Conservation (phyloP, 1,140 invertebrate species). For the Drusus annulatus region DNA sequence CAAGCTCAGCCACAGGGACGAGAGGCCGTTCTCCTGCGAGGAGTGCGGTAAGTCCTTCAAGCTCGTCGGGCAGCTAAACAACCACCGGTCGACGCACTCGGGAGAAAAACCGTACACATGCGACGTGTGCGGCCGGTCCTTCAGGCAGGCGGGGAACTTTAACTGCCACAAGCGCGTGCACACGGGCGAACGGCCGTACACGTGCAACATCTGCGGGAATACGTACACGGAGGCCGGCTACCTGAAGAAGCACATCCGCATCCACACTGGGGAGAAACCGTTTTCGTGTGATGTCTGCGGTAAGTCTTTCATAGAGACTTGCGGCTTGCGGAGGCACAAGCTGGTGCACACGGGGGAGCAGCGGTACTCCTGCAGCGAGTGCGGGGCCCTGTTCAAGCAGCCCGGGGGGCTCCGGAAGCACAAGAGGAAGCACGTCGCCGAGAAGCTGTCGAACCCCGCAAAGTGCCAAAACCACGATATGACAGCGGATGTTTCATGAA, state of each 20-base stretch:
- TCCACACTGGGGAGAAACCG: slow-evolving; percentile 60
- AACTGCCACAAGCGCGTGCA: slow-evolving; percentile 59
- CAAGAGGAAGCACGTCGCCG: slow-evolving; percentile 80
- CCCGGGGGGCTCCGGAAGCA: slow-evolving; percentile 91
- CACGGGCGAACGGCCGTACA: slow-evolving; percentile 57
- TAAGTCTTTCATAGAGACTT: slow-evolving; percentile 68
- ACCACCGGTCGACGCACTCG: slow-evolving; percentile 59
- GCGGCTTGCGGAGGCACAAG: slow-evolving; percentile 57
- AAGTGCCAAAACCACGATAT: slow-evolving; percentile 14
- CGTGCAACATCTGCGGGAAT: slow-evolving; percentile 63
- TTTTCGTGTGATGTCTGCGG: slow-evolving; percentile 66
- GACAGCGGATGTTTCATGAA: no score
- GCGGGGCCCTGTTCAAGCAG: slow-evolving; percentile 89
- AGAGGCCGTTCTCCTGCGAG: slow-evolving; percentile 60
- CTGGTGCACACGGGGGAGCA: slow-evolving; percentile 66
- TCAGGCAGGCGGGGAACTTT: slow-evolving; percentile 47
- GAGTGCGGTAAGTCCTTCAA: slow-evolving; percentile 61
- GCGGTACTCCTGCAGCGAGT: slow-evolving; percentile 76
- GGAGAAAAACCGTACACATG: slow-evolving; percentile 74
- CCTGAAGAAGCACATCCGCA: slow-evolving; percentile 58
- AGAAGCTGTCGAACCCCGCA: slow-evolving; percentile 78
- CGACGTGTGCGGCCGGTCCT: slow-evolving; percentile 63
- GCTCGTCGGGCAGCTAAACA: slow-evolving; percentile 1
- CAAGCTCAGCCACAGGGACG: slow-evolving; percentile 58
- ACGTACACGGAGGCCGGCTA: slow-evolving; percentile 51